phyloP scores from a whole-genome alignment of 2,888 invertebrate genomes.

The Ypsolopha scabrella region DNA sequence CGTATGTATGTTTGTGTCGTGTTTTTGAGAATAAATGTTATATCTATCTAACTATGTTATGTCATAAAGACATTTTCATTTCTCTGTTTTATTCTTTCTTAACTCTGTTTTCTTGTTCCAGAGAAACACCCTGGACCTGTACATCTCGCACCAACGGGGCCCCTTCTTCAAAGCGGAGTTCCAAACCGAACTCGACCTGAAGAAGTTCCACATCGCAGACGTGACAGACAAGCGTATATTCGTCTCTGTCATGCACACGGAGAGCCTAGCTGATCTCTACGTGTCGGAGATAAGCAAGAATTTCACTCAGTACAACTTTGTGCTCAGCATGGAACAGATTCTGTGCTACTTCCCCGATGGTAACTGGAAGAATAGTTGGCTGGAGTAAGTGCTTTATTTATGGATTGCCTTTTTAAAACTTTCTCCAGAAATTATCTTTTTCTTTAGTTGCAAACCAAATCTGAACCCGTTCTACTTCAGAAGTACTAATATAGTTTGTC shows the following conservation, averaged over 20 bases:
- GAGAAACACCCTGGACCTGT: constrained; percentile 72
- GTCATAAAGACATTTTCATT: too few relatives aligned
- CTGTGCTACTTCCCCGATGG: constrained; percentile 87
- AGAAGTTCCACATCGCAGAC: constrained; percentile 86
- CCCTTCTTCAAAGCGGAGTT: constrained; percentile 81
- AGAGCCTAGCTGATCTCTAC: constrained; percentile 81
- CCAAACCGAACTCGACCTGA: constrained; percentile 74
- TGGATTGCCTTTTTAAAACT: too few relatives aligned
- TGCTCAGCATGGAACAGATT: constrained; percentile 82
- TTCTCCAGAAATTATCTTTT: too few relatives aligned
- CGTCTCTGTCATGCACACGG: constrained; percentile 84
- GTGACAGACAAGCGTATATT: constrained; percentile 84
- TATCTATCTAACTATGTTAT: too few relatives aligned
- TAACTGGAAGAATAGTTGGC: constrained; percentile 85
- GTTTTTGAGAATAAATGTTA: too few relatives aligned
- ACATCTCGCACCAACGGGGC: constrained; percentile 81
- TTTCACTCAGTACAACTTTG: constrained; percentile 76
- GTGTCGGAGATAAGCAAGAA: constrained; percentile 79
- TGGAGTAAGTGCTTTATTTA: constrained; percentile 73
- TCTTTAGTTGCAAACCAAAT: too few relatives aligned
- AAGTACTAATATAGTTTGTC: too few relatives aligned
- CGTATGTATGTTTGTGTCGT: too few relatives aligned
- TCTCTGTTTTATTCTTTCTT: background rate
- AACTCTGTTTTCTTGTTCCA: constrained; percentile 21
- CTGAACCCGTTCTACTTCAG: too few relatives aligned